Base-by-base conservation (phyloP, 1,140 invertebrate genomes). In the Drosophila equinoxialis region DNA sequence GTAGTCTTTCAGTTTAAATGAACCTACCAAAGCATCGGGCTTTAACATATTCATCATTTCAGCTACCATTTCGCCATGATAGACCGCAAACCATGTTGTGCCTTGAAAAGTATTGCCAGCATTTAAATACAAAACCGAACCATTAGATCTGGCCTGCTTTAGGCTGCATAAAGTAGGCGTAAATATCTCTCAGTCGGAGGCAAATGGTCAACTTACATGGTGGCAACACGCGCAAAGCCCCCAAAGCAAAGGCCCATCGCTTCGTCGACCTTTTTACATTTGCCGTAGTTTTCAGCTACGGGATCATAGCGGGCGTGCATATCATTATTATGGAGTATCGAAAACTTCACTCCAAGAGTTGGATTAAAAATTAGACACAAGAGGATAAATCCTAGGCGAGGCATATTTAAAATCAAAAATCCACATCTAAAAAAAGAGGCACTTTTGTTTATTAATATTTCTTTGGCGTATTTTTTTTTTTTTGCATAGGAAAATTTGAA, bases 71-170 rank as follows among this genome's bases (percentile, higher is more conserved):
- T 93, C 93, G 93, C 95, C 97, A 76, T 96, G 96, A 90, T 95
- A 96, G 0, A 96, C 81, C 0, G 94, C 95, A 90, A 96, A 98
- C 95, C 95, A 98, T 0, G 95, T 92, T 0, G 96, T 96, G 1
- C 97, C 98, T 58, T 97, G 96, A 90, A 95, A 98, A 2, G 96
- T 97, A 85, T 98, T 97, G 0, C 98, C 98, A 1, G 96, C 97
- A 84, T 97, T 97, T 1, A 98, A 92, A 74, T 95, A 96, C 0
- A 97, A 70, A 0, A 95, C 94, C 45, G 95, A 94, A 1, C 94
- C 93, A 1, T 94, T 92, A 39, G 86, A 79, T 41, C 95, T 91
- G 1, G 93, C 93, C 65, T 93, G 90, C 48, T 94, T 93, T 23
- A 96, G 93, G 48, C 93, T 94, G 11, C 37, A 39, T 35, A 37